Evolutionary conservation across 2,797 vertebrate genomes (phyloP).

Genomic region (Anabacerthia variegaticeps): DNA sequence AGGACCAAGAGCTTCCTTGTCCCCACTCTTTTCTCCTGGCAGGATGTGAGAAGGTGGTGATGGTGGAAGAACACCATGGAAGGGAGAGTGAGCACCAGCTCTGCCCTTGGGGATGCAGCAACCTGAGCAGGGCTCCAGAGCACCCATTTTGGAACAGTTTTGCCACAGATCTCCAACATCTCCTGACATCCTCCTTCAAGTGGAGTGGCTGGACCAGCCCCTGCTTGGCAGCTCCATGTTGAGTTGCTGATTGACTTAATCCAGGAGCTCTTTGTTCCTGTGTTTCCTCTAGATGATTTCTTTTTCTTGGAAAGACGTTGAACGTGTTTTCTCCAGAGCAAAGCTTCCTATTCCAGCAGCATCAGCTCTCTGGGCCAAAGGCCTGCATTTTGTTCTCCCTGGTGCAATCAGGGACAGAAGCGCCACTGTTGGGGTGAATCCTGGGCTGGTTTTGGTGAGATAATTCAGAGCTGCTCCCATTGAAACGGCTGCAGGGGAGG

Average conservation of each 20-base stretch:
- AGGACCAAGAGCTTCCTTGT: background rate
- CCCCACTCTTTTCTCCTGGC: no score
- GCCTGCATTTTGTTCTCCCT: background rate
- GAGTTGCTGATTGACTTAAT: background rate
- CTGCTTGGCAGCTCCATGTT: background rate
- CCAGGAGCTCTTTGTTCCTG: background rate
- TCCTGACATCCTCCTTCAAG: fast-evolving
- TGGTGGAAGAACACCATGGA: fast-evolving
- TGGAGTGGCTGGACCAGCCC: background rate
- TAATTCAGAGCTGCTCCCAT: background rate
- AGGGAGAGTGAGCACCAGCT: background rate
- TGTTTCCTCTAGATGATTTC: background rate
- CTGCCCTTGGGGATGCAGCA: background rate
- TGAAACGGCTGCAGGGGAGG: background rate
- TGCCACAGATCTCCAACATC: fast-evolving
- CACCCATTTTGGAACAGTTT: fast-evolving
- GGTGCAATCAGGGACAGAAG: background rate
- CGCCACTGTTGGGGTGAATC: fast-evolving
- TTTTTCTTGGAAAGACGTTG: background rate
- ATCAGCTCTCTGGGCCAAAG: background rate
- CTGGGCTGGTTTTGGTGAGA: background rate
- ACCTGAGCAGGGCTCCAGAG: background rate
- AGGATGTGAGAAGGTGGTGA: fast-evolving
- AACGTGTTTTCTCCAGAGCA: background rate
- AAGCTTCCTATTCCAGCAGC: background rate